These are phyloP conservation scores for Mormyrus iriodes DNA, from an alignment of 2,113 vertebrate genomes.

Conservation along the genomic window DNA sequence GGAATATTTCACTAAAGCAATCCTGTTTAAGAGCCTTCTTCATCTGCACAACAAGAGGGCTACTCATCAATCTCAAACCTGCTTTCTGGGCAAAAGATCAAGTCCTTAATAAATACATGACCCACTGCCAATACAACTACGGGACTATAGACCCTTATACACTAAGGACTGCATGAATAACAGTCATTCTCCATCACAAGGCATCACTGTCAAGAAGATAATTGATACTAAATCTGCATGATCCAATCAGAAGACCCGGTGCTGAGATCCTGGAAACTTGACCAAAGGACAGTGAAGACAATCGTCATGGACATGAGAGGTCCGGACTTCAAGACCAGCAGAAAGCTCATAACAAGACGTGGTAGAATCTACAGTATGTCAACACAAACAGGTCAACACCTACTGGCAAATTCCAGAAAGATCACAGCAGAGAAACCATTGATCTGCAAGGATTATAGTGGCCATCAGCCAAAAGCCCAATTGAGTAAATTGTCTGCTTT, in stretches of 20 bases:
- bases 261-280: not conserved
- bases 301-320: not conserved
- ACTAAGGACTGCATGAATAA: not conserved
- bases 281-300: not conserved
- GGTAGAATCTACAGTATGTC: not conserved
- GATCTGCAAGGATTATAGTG: not conserved
- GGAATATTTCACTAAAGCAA: not conserved
- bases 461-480: not conserved
- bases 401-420: not conserved
- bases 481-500: not conserved
- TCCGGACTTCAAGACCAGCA: not conserved
- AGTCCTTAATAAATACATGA: not conserved
- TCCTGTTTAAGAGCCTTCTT: not conserved
- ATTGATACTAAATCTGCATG: not conserved
- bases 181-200: not conserved
- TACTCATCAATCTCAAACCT: not conserved
- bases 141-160: not conserved
- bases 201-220: not conserved
- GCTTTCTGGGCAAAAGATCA: not conserved
- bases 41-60: not conserved
- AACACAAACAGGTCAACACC: not conserved
- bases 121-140: not conserved
- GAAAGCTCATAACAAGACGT: not conserved
- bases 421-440: not conserved
- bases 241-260: not conserved